Evolutionary conservation across 2,113 vertebrate species (phyloP).

Genomic region (Taxidea taxus): DNA sequence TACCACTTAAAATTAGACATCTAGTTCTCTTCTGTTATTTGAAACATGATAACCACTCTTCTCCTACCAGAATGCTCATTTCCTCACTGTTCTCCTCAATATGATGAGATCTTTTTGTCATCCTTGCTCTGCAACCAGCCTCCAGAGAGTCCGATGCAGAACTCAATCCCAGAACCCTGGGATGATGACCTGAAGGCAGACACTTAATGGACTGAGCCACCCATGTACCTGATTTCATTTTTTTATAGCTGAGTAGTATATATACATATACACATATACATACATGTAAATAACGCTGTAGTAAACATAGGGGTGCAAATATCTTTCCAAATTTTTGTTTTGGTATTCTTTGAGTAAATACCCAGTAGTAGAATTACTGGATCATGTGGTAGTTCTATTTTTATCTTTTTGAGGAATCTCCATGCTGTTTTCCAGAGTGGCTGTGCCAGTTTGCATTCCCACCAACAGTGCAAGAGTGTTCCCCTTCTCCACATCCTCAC

Average conservation of each 20-base stretch:
- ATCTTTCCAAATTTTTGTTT: background rate
- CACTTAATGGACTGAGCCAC: too few species aligned
- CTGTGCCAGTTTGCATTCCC: background rate
- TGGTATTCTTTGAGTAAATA: background rate
- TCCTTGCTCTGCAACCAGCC: background rate
- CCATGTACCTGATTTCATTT: background rate
- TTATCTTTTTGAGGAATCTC: background rate
- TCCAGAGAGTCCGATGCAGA: too few species aligned
- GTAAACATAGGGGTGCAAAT: background rate
- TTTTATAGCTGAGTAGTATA: background rate
- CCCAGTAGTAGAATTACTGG: background rate
- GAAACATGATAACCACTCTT: background rate
- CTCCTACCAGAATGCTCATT: background rate
- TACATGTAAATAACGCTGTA: background rate
- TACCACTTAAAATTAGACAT: background rate
- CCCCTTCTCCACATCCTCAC: background rate
- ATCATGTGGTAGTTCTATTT: background rate
- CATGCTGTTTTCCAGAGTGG: background rate
- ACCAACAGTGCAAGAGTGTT: background rate
- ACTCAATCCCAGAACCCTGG: too few species aligned
- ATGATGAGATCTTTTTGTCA: background rate
- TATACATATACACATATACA: background rate
- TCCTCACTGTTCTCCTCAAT: background rate
- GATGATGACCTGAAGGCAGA: too few species aligned
- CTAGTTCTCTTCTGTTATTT: background rate